Base-by-base conservation (phyloP, 2,888 invertebrate genomes). In the Drosophila recens region DNA sequence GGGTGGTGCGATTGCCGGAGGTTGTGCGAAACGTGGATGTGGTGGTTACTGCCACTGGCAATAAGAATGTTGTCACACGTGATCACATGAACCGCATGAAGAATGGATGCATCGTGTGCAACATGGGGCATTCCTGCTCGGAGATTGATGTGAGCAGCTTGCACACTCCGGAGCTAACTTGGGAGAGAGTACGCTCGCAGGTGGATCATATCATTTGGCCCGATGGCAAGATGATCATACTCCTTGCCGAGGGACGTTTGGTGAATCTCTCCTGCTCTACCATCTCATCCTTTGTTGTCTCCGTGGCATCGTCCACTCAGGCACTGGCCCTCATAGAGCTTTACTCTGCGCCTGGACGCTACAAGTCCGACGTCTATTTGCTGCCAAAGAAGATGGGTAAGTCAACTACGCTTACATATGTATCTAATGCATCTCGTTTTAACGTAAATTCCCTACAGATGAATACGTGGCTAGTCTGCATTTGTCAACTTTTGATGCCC, bases 151-250 rank as follows among this genome's bases (percentile, higher is more conserved):
- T 98, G 84, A 97, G 97, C 93, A 96, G 97, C 82, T 93, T 99
- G 72, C 94, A 98, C 68, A 98, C 98, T n/a, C 97, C 98, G 0
- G 98, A 98, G 91, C 93, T 99, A 84, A 96, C 97, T 51, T 99
- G 99, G 98, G 98, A 99, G 93, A 96, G 98, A 88, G 98, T 99
- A 0, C 94, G 98, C 56, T 98, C 98, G 33, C 98, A 98, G 94
- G 99, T 99, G 49, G 98, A 99, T 93, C 98, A 99, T 93, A 97
- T 99, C 76, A 97, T 98, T 87, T 99, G 98, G 98, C 98, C 98
- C 2, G 98, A 97, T 93, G 98, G 98, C 67, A 98, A 98, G 93
- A 95, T 98, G 75, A 97, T 98, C 81, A 97, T 98, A 38, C 94
- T 98, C 9, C 93, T 98, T 69, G 98, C 98, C 0, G 98, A 98